Base-by-base conservation (phyloP, 1,140 invertebrate genomes). In the Cotesia glomerata region DNA sequence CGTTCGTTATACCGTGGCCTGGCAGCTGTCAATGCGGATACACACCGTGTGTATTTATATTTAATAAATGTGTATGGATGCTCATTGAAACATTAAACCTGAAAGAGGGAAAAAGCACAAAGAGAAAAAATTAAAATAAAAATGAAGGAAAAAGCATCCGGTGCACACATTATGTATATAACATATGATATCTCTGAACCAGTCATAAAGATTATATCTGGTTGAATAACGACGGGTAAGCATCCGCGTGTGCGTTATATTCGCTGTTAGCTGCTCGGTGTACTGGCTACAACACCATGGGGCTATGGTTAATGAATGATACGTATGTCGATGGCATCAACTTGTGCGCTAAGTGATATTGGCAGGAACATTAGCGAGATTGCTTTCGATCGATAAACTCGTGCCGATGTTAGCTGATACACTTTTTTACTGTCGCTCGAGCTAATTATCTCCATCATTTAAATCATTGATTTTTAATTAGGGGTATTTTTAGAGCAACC, bases 281-380 rank as follows among this genome's bases (percentile, higher is more conserved):
- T 26, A 26, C 26, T 26, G 26, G 26, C 26, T 26, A 26, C 26
- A 26, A 26, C 26, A 26, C 26, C 3, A 49, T 49, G 13, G 52
- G 4, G 52, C n/a, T 14, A 9, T n/a, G 13, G 52, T n/a, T 54
- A 71, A 62, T 71, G 9, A 49, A 49, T 71, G 39, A 45, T 45
- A 45, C 39, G 11, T 34, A 61, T 62, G 49, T 32, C 35, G 36
- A 34, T 52, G 26, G 32, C 45, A 71, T 51, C 56, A 16, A 14
- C 18, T 71, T 32, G 59, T 62, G 58, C 59, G 32, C 49, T 71
- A 63, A 63, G 45, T 51, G 59, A 71, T 71, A 71, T 71, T 71
- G 69, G 45, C 18, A 71, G 58, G 26, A 16, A 63, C 69, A 71
- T 71, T 71, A 71, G 69, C 14, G 62, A 54, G 69, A 71, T 71